Base-by-base conservation (phyloP, 2,888 invertebrate genomes). In the Drosophila prostipennis region DNA sequence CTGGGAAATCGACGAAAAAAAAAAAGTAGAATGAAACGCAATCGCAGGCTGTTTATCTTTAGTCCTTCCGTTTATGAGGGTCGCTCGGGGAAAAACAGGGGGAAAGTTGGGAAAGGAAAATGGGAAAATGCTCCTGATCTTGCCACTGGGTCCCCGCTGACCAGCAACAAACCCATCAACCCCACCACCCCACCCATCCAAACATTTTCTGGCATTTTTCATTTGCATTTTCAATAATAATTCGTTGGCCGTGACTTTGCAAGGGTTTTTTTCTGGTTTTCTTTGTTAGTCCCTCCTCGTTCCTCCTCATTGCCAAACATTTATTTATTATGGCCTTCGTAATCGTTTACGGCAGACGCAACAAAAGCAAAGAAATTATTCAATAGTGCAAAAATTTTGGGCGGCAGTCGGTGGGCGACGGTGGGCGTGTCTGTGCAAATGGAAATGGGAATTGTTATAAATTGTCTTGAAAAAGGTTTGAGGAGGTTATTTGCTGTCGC, bases 21-120 rank as follows among this genome's bases (percentile, higher is more conserved):
- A 46, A 40, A 65, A 40, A 19, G n/a, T 2, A 2, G 16, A 40
- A 40, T 19, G 16, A 64, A 79, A 60, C 77, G 55, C 72, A 81
- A 81, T 88, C 86, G 82, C 80, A 79, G 72, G 74, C 83, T 86
- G 88, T 81, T 86, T 86, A 88, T 88, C 81, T 82, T 85, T 55
- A 65, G 74, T 59, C 72, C 72, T 26, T 57, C 46, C 45, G 45
- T 46, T 46, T 46, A 54, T 54, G 54, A 69, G 45, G 52, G 68
- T 64, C 26, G 32, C 34, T 26, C 6, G 23, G 32, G 59, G 16
- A 8, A 16, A 46, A 19, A 8, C 16, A 13, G 63, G 32, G 39
- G n/a, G 19, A 19, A 19, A 19, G 4, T 14, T n/a, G 3, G 19
- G 2, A 19, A 19, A 11, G 23, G 23, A 2, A 11, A n/a, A 13